A percentile compares a stretch with the other conserved stretches of the same genome.
Conservation (phyloP, 1,140 invertebrate genomes). For the Tetramorium simillimum region DNA sequence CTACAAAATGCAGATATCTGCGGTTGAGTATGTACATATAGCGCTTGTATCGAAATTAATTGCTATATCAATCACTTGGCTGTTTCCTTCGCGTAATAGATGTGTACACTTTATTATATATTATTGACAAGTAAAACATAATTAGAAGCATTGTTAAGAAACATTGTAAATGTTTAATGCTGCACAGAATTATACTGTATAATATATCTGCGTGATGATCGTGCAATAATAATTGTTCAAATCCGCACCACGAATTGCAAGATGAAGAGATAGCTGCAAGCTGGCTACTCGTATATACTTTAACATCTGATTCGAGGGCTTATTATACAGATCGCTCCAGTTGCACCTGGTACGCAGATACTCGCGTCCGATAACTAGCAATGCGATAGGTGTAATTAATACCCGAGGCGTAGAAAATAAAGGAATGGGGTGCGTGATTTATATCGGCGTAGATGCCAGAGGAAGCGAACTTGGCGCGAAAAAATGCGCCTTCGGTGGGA, state of each 20-base stretch:
- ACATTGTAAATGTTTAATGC: slow-evolving; percentile 5
- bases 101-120: not conserved
- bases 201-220: not conserved
- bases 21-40: not conserved
- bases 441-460: slow-evolving; percentile 49
- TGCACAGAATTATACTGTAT: not conserved
- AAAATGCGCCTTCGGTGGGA: slow-evolving; percentile 23
- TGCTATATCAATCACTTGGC: not conserved
- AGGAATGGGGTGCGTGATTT: slow-evolving; percentile 46
- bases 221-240: slow-evolving; percentile 20
- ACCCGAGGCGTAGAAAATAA: slow-evolving; percentile 48
- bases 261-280: slow-evolving; percentile 19
- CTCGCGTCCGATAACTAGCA: slow-evolving; percentile 54
- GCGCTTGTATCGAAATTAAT: not conserved
- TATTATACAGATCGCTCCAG: slow-evolving; percentile 60
- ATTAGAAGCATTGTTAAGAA: slow-evolving; percentile 25
- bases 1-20: not conserved
- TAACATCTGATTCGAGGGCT: slow-evolving; percentile 53
- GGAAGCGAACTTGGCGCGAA: slow-evolving; percentile 42
- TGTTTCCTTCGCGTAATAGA: not conserved
- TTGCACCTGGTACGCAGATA: slow-evolving; percentile 62
- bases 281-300: slow-evolving; percentile 22
- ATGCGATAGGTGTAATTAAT: slow-evolving; percentile 70
- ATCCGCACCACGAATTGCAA: not conserved
- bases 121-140: not conserved